Conservation (phyloP, 2,797 vertebrate genomes). For the Fundulus diaphanus region DNA sequence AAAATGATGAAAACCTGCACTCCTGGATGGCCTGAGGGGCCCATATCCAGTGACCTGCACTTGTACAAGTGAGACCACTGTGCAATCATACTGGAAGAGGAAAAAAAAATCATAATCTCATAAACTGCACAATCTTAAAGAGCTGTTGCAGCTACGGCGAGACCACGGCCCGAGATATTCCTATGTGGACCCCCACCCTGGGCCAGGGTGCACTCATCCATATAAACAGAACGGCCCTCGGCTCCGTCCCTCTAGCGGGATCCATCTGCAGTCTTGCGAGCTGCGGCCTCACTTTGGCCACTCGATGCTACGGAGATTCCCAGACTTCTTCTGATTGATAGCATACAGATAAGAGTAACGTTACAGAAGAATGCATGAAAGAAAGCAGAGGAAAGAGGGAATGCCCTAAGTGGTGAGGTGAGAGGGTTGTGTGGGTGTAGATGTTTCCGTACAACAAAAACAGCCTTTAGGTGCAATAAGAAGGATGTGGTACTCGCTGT, state of each 20-base stretch:
- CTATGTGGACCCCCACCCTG: conserved; percentile 10
- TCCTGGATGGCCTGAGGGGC: conserved; percentile 44
- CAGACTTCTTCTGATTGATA: conserved; percentile 47
- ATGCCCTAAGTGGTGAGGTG: conserved; percentile 9
- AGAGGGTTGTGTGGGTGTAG: conserved; percentile 10
- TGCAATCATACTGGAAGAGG: conserved; percentile 40
- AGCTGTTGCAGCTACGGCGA: conserved; percentile 14
- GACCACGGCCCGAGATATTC: conserved; percentile 12
- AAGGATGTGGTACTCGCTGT: conserved; percentile 25
- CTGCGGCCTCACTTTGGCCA: conserved; percentile 26
- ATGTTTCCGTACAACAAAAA: conserved; percentile 27
- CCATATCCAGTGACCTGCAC: conserved; percentile 66
- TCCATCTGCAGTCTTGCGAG: conserved; percentile 14
- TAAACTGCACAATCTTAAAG: conserved; percentile 28
- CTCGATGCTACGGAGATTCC: conserved; percentile 38
- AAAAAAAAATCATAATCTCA: conserved; percentile 39
- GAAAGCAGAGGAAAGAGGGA: too few species aligned
- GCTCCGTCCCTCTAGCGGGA: conserved; percentile 30
- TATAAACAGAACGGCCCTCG: conserved; percentile 66
- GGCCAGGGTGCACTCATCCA: conserved; percentile 48
- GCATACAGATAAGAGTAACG: conserved; percentile 45
- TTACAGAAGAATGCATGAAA: conserved; percentile 63
- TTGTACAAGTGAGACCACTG: conserved; percentile 39
- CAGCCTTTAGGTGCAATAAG: conserved; percentile 6
- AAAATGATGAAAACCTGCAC: conserved; percentile 58